phyloP scores from a whole-genome alignment of 2,888 invertebrate species.

The Papilio gigon region DNA sequence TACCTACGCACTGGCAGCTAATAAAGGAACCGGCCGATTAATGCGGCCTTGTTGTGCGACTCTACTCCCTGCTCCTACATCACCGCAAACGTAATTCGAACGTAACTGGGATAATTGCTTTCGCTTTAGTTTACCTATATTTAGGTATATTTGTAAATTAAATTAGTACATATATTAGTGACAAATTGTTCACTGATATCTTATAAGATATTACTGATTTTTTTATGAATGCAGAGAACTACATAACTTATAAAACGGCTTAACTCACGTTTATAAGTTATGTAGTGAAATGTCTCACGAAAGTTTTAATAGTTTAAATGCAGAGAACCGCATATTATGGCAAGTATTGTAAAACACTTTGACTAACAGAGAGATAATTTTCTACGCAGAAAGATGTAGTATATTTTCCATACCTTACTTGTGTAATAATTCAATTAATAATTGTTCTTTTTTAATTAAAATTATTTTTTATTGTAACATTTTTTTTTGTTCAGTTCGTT shows the following conservation, averaged over 20 bases:
- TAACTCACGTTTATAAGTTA: no score
- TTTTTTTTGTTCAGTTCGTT: no score
- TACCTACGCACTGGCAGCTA: slow-evolving; percentile 48
- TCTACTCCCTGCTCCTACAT: slow-evolving; percentile 36
- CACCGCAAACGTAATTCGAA: slow-evolving; percentile 41
- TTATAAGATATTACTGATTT: no score
- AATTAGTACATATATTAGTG: neutral
- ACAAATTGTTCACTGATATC: neutral
- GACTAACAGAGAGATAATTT: neutral
- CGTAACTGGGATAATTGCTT: slow-evolving; percentile 26
- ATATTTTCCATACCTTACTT: no score
- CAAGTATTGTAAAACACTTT: neutral
- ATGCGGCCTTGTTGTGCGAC: slow-evolving; percentile 45
- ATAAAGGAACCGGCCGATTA: slow-evolving; percentile 44
- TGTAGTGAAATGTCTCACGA: no score
- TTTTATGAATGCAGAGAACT: no score
- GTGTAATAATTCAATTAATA: no score
- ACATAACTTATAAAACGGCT: no score
- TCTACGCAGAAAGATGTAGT: no score
- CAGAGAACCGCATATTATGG: neutral
- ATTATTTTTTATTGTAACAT: no score
- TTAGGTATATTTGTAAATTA: neutral
- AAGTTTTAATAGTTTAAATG: neutral
- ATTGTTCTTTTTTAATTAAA: no score
- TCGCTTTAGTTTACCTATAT: slow-evolving; percentile 15